Percentiles rank a stretch among this genome's conserved stretches.
These are phyloP conservation scores for Sciaenops ocellatus DNA, from an alignment of 2,797 vertebrate genomes.

Conservation along the genomic window DNA sequence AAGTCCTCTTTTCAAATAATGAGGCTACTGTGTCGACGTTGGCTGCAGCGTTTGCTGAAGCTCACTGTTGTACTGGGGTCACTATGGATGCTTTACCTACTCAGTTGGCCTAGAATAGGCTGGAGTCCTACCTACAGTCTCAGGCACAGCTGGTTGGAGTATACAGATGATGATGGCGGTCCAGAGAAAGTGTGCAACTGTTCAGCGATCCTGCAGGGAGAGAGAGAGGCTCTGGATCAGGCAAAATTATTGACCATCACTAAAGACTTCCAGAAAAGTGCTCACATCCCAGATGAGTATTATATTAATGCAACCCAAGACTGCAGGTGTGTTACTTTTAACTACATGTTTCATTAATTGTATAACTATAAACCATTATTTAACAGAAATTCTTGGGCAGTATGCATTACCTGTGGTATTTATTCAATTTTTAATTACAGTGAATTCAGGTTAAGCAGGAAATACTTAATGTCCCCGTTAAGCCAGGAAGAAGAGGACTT, in stretches of 20 bases:
- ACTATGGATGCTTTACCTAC: slow-evolving; percentile 15
- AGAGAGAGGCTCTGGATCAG: slow-evolving; percentile 82
- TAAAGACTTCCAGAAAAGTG: slow-evolving; percentile 76
- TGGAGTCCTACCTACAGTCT: neutral
- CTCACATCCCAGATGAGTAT: slow-evolving; percentile 74
- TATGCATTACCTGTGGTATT: no score
- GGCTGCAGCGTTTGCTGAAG: neutral
- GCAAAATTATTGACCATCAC: slow-evolving; percentile 84
- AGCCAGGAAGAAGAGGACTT: slow-evolving; percentile 90
- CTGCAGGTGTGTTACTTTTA: slow-evolving; percentile 75
- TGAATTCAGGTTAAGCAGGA: slow-evolving; percentile 85
- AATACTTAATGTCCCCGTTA: slow-evolving; percentile 88
- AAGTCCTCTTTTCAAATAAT: slow-evolving; percentile 20
- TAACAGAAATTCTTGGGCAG: neutral
- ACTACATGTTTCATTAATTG: neutral
- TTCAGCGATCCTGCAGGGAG: slow-evolving; percentile 84
- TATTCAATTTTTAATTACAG: no score
- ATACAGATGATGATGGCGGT: slow-evolving; percentile 68
- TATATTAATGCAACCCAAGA: slow-evolving; percentile 87
- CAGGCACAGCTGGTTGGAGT: slow-evolving; percentile 72
- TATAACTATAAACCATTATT: neutral
- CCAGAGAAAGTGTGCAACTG: slow-evolving; percentile 83
- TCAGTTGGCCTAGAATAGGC: neutral
- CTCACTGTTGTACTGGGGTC: slow-evolving; percentile 23
- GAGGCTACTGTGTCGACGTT: neutral